Percentiles rank a stretch among this genome's conserved stretches.
Conservation (phyloP, 2,888 invertebrate species). For the Polia nebulosa region DNA sequence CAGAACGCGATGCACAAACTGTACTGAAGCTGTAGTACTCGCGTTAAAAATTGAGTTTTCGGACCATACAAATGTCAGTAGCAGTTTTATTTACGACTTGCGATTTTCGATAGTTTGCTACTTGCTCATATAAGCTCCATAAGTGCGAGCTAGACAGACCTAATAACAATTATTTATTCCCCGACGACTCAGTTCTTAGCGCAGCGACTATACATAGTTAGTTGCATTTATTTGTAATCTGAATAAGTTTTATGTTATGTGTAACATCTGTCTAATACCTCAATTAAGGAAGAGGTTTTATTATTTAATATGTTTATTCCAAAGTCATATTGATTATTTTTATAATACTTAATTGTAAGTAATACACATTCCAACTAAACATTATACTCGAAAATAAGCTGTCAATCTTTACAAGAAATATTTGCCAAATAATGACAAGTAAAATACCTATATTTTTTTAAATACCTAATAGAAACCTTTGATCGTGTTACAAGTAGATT, state of each 20-base stretch:
- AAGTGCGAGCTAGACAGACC: conserved; percentile 12
- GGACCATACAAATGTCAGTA: too few relatives aligned
- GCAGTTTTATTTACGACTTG: too few relatives aligned
- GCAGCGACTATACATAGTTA: too few relatives aligned
- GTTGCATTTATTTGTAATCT: conserved; percentile 30
- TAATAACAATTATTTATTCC: too few relatives aligned
- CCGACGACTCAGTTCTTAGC: too few relatives aligned
- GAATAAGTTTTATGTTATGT: conserved; percentile 2
- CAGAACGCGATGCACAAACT: too few relatives aligned
- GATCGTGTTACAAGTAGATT: not conserved
- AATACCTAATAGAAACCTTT: not conserved
- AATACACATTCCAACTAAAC: conserved; percentile 15
- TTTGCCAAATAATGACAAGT: conserved; percentile 44
- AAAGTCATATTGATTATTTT: conserved; percentile 2
- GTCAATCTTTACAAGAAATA: conserved; percentile 37
- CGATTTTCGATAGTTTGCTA: too few relatives aligned
- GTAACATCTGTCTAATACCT: conserved; percentile 13
- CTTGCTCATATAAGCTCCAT: too few relatives aligned
- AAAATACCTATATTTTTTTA: conserved; percentile 50
- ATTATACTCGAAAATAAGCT: conserved; percentile 6
- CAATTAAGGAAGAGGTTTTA: conserved; percentile 24
- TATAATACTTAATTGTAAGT: not conserved
- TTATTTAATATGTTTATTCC: not conserved
- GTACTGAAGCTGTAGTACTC: too few relatives aligned
- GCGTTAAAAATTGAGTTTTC: too few relatives aligned